phyloP scores from a whole-genome alignment of 2,797 vertebrate genomes.

The Periparus ater region DNA sequence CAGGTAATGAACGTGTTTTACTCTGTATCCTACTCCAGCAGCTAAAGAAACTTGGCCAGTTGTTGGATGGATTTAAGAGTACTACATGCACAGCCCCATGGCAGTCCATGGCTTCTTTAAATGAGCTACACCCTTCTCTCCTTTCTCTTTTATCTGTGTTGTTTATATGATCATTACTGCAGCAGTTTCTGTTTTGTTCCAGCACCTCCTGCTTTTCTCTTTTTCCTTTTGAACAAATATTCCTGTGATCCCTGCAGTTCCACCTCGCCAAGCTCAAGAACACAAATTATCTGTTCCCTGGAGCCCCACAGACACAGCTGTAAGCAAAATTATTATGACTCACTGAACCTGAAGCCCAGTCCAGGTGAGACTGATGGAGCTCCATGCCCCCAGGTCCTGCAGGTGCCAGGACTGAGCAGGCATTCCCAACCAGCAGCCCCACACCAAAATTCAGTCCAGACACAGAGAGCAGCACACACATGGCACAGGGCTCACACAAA shows the following conservation, averaged over 20 bases:
- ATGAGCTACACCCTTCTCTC: not conserved
- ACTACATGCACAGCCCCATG: not conserved
- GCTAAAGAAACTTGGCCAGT: not conserved
- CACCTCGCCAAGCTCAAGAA: not conserved
- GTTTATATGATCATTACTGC: not conserved
- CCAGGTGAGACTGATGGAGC: not conserved
- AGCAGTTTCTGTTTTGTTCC: not conserved
- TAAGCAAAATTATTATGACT: not conserved
- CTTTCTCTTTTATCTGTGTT: not conserved
- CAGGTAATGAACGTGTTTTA: conserved; percentile 65
- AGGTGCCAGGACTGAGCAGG: not conserved
- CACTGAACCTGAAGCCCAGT: not conserved
- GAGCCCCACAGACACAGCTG: not conserved
- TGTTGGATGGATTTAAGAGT: not conserved
- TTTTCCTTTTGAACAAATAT: not conserved
- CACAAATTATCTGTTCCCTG: not conserved
- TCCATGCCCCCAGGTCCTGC: accelerated
- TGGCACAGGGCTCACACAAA: accelerated
- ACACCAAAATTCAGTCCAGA: not conserved
- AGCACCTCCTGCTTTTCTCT: not conserved
- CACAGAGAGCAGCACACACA: not conserved
- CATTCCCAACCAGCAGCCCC: not conserved
- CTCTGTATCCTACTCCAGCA: not conserved
- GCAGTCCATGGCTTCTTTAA: not conserved
- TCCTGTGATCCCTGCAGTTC: not conserved